These are phyloP conservation scores for Oophaga pumilio DNA, from an alignment of 2,113 vertebrate species.

Conservation along the genomic window DNA sequence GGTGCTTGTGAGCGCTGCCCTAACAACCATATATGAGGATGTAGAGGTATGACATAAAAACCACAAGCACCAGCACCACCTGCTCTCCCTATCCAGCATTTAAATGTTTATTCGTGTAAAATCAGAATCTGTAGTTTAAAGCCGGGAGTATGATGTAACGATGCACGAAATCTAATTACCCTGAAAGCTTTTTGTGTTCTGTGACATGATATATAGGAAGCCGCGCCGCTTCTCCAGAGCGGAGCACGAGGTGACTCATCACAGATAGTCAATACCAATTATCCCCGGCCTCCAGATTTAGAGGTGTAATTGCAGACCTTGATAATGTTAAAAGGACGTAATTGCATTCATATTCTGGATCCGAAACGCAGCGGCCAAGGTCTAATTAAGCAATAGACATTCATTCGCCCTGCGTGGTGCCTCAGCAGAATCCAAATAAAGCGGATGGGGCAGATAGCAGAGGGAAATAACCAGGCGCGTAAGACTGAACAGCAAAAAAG, in stretches of 20 bases:
- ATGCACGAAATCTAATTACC: constrained; percentile 61
- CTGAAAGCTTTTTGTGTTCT: constrained; percentile 64
- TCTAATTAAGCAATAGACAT: constrained; percentile 26
- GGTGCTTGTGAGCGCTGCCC: neutral
- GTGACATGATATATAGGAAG: constrained; percentile 61
- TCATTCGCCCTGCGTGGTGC: neutral
- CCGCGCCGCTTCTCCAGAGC: constrained; percentile 63
- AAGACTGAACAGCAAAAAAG: neutral
- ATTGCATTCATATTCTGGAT: constrained; percentile 39
- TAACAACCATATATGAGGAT: neutral
- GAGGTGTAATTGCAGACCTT: constrained; percentile 64
- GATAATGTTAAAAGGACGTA: constrained; percentile 63
- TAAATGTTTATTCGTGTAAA: neutral
- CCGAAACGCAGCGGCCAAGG: constrained; percentile 16
- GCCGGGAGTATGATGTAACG: constrained; percentile 9
- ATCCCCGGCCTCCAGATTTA: constrained; percentile 61
- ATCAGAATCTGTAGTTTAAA: neutral
- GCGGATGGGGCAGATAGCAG: neutral
- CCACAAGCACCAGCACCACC: neutral
- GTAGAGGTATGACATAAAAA: neutral
- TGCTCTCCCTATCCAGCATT: neutral
- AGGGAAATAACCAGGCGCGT: neutral
- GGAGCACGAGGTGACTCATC: constrained; percentile 62
- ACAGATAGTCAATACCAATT: constrained; percentile 65
- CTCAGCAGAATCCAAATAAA: neutral